Evolutionary conservation across 2,113 vertebrate genomes (phyloP).

Genomic region (Actenoides hombroni): DNA sequence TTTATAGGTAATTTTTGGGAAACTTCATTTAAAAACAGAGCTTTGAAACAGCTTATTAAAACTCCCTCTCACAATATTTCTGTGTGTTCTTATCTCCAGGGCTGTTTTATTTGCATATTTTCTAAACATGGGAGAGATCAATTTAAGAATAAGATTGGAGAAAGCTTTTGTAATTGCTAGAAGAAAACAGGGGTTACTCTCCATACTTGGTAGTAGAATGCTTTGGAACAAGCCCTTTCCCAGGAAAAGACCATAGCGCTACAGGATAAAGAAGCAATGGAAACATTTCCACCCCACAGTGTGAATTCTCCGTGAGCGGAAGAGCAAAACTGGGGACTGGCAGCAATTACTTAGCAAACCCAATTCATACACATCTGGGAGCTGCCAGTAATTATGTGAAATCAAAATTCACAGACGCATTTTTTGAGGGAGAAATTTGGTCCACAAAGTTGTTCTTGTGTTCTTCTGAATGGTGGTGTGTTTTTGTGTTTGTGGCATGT

Average conservation of each 20-base stretch:
- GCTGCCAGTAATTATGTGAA: not conserved
- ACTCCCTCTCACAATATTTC: not conserved
- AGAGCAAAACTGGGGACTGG: not conserved
- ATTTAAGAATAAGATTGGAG: not conserved
- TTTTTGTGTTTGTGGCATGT: no score
- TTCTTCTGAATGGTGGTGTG: not conserved
- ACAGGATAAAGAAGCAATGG: not conserved
- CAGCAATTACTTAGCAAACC: not conserved
- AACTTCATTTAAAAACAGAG: not conserved
- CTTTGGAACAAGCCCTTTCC: not conserved
- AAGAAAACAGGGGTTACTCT: not conserved
- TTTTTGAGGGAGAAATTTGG: not conserved
- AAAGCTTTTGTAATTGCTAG: not conserved
- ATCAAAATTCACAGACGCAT: not conserved
- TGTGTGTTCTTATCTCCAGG: not conserved
- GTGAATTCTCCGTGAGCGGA: not conserved
- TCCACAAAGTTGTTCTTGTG: no score
- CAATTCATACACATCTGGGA: not conserved
- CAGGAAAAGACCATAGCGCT: not conserved
- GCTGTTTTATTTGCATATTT: not conserved
- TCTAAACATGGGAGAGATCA: not conserved
- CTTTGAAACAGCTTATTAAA: not conserved
- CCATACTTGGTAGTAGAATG: not conserved
- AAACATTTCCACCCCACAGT: not conserved
- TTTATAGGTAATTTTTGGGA: not conserved